phyloP scores from a whole-genome alignment of 2,888 invertebrate species.

The Agonopterix arenella region DNA sequence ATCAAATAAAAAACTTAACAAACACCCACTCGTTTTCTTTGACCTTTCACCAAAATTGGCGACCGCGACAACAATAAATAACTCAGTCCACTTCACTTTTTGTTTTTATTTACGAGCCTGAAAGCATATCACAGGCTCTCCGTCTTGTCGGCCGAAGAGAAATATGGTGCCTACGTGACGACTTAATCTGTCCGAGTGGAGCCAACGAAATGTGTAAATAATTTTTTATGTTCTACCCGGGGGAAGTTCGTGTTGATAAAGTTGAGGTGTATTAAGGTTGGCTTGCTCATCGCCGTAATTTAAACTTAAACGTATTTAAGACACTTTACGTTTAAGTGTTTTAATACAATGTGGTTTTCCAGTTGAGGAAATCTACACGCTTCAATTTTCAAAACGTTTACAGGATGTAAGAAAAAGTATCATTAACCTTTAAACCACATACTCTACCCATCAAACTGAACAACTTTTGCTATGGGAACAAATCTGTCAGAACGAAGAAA shows the following conservation, averaged over 20 bases:
- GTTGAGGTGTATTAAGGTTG: too few relatives aligned
- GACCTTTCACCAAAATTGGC: constrained; percentile 1
- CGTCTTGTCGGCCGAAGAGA: constrained; percentile 30
- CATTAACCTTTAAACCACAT: too few relatives aligned
- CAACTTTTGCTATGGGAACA: too few relatives aligned
- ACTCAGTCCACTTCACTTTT: constrained; percentile 7
- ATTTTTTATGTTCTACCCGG: constrained; percentile 26
- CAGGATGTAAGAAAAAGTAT: too few relatives aligned
- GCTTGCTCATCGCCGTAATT: too few relatives aligned
- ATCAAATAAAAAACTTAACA: neutral
- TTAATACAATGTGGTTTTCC: too few relatives aligned
- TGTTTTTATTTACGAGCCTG: constrained; percentile 39
- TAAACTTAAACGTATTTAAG: too few relatives aligned
- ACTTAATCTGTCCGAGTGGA: constrained; percentile 45
- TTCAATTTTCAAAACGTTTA: too few relatives aligned
- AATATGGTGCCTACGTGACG: constrained; percentile 52
- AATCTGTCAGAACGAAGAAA: too few relatives aligned
- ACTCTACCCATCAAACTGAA: too few relatives aligned
- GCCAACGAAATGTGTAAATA: constrained; percentile 38
- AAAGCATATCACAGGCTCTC: constrained; percentile 23
- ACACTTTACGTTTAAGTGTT: too few relatives aligned
- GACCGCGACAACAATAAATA: constrained; percentile 1
- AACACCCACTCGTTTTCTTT: neutral
- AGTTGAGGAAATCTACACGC: too few relatives aligned
- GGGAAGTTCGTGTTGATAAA: constrained; percentile 3